These are phyloP conservation scores for Monarcha castaneiventris DNA, from an alignment of 2,113 vertebrate genomes.

Conservation along the genomic window DNA sequence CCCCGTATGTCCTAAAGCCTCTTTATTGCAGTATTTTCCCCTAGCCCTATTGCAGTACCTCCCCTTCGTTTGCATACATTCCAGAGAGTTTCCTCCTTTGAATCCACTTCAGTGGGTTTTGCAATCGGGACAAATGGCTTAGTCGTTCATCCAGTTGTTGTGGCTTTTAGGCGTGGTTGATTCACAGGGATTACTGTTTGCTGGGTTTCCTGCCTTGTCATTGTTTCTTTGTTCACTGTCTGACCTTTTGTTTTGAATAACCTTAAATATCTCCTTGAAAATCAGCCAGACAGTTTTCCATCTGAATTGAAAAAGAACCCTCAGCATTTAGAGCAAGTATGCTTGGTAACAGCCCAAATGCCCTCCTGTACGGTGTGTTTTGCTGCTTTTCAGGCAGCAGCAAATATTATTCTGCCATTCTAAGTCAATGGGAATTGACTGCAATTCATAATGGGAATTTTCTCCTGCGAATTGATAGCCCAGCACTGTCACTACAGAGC, in stretches of 20 bases:
- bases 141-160: background rate
- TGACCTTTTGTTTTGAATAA: background rate
- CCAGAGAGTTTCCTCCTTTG: background rate
- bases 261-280: background rate
- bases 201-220: background rate
- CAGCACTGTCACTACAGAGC: background rate
- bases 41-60: background rate
- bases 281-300: background rate
- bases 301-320: background rate
- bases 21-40: background rate
- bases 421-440: background rate
- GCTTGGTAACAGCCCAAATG: background rate
- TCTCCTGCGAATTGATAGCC: background rate
- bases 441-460: background rate
- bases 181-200: constrained; percentile 22
- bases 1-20: background rate
- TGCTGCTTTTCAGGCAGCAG: background rate
- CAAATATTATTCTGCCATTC: background rate
- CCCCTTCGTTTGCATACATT: background rate
- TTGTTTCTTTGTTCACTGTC: constrained; percentile 15
- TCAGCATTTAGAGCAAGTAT: background rate
- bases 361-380: background rate
- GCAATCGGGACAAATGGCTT: background rate
- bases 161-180: background rate
- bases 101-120: background rate